Base-by-base conservation (phyloP, 2,113 vertebrate species). In the Nymphicus hollandicus region DNA sequence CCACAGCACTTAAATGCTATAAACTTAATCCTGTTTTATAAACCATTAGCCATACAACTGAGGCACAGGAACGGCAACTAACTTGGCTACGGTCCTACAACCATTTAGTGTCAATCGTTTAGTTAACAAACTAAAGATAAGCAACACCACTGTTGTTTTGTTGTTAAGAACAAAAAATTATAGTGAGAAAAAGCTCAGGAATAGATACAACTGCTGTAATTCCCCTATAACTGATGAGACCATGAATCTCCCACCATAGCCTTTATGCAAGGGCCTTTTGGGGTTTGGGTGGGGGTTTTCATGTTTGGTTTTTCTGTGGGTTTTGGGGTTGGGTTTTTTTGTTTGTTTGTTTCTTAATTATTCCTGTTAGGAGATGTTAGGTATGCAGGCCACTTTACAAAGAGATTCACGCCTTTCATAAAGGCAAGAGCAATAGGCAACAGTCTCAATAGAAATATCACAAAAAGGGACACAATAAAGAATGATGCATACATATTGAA, bases 241-340 rank as follows among this genome's bases (percentile, higher is more conserved):
- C 27, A 29, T 46, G 29, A 7, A 53, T n/a, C 69, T 71, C 50
- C 17, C 35, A 52, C 7, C 24, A 70, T 13, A 61, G 35, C 9
- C 60, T 27, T 66, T 43, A 43, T 28, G 35, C 17, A 73, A 73
- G 4, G 7, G 8, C 9, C 14, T 80, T 76, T 35, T 63, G 14
- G 46, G 47, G 27, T 58, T 35, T 24, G 9, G 33, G 56, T 35
- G 2, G 4, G 4, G 5, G 0, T 0, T 25, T 53, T 73, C 35
- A 35, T 58, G 22, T 24, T 35, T 35, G 33, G 13, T 52, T 14
- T 35, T 73, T 6, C n/a, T 63, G 11, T 50, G 47, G 27, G 19
- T 56, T 50, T 56, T n/a, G 55, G 53, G 55, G 22, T 56, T 22
- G 13, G 2, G 6, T 4, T 63, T 73, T 9, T 58, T 22, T 14